Base-by-base conservation (phyloP, 92 coral and sea anemone genomes). In the Phymanthus crucifer region DNA sequence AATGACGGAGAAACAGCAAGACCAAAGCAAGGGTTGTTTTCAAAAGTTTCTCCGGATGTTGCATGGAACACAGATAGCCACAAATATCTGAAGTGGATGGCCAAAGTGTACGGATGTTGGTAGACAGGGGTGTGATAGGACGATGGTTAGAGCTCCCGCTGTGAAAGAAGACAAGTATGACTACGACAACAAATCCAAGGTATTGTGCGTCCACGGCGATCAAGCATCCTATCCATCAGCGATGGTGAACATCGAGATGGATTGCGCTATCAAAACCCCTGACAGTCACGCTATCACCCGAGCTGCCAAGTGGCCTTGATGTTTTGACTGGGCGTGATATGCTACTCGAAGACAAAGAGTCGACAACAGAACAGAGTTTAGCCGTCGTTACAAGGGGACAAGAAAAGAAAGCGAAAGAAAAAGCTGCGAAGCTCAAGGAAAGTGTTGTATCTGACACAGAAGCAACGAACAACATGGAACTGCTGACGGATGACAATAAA, bases 241-340 rank as follows among this genome's bases (percentile, higher is more conserved):
- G 33, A 32, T 31, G 14, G 72, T 68, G 4, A 13, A 34, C 40
- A 32, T 68, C 17, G 40, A 68, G 40, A 68, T 17, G 38, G 72
- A 68, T 18, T 40, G 72, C 11, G 3, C 21, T 9, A 16, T 29
- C 21, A 68, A 29, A 68, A 29, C 73, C n/a, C 13, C 12, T 68
- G 38, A 68, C 29, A 68, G 73, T 68, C 24, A 68, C 73, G 24
- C 40, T 68, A 33, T 40, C 73, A 33, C 73, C 73, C 2, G 73
- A 68, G 40, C 73, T 68, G 18, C 73, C 73, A 68, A 68, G 73
- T 68, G 46, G 73, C 21, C 73, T 68, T 5, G 73, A 68, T n/a
- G 73, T 68, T 31, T 37, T 68, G 32, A 29, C 33, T 11, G 46
- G 73, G 19, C 16, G 73, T 10, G 73, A 68, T 1, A 29, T 68